Evolutionary conservation across 2,888 invertebrate genomes (phyloP).

Genomic region (Cyaniris semiargus): DNA sequence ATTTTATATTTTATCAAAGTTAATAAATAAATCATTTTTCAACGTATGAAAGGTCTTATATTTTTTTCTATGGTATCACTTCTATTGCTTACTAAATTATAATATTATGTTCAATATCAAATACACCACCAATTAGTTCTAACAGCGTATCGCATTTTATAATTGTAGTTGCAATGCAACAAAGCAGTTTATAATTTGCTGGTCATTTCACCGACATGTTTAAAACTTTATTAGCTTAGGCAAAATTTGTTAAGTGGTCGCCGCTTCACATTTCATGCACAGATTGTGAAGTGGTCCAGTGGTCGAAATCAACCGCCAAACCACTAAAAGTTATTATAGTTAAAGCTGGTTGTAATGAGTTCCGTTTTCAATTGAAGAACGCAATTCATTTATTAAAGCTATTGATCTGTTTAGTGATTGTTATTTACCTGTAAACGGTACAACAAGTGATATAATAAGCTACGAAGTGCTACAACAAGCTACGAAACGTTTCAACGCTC

Average conservation of each 20-base stretch:
- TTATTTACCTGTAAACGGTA: background rate
- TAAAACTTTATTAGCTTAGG: conserved; percentile 23
- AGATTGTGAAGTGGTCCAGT: conserved; percentile 17
- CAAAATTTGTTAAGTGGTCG: conserved; percentile 19
- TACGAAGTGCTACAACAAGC: background rate
- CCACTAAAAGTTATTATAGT: conserved; percentile 27
- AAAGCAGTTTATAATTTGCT: background rate
- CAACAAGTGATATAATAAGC: background rate
- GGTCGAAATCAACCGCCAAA: background rate
- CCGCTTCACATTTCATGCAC: conserved; percentile 24
- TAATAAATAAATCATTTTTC: no score
- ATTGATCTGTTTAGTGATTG: background rate
- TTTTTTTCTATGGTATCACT: no score
- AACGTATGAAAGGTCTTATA: no score
- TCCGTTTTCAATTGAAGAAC: conserved; percentile 13
- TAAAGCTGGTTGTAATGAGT: conserved; percentile 13
- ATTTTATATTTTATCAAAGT: no score
- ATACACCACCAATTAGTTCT: no score
- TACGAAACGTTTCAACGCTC: background rate
- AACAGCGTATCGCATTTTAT: background rate
- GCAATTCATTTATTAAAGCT: conserved; percentile 2
- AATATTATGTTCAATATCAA: no score
- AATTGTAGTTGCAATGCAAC: background rate
- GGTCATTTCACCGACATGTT: conserved; percentile 7
- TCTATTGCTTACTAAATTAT: no score